Evolutionary conservation across 2,797 vertebrate species (phyloP).

Genomic region (Lepus townsendii): DNA sequence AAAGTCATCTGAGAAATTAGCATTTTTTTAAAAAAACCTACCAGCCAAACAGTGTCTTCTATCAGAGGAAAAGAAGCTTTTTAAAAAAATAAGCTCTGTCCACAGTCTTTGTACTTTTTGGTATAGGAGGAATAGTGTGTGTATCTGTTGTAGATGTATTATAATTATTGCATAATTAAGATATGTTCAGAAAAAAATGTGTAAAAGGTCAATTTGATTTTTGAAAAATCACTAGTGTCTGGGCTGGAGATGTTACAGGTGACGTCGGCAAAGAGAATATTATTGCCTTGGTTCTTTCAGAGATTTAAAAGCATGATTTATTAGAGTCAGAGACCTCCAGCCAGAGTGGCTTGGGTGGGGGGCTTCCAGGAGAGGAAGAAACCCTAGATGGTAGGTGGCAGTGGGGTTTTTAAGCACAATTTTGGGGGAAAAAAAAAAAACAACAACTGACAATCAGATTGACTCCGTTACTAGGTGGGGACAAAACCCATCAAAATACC

Average conservation of each 20-base stretch:
- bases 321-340: no score
- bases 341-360: no score
- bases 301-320: no score
- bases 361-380: no score
- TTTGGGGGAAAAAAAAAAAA: no score
- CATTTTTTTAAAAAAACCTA: conserved; percentile 24
- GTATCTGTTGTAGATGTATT: background rate
- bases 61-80: conserved; percentile 21
- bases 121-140: background rate
- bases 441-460: no score
- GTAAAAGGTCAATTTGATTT: background rate
- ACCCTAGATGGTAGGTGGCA: no score
- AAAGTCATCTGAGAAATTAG: conserved; percentile 5
- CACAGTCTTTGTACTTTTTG: background rate
- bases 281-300: no score
- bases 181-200: background rate
- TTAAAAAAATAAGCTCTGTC: background rate
- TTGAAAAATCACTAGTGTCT: background rate
- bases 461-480: no score
- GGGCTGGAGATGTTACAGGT: background rate
- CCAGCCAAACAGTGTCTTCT: background rate
- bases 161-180: conserved; percentile 38
- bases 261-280: no score
- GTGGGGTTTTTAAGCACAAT: no score
- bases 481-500: no score